Conservation (phyloP, 2,113 vertebrate species). For the Eublepharis macularius region DNA sequence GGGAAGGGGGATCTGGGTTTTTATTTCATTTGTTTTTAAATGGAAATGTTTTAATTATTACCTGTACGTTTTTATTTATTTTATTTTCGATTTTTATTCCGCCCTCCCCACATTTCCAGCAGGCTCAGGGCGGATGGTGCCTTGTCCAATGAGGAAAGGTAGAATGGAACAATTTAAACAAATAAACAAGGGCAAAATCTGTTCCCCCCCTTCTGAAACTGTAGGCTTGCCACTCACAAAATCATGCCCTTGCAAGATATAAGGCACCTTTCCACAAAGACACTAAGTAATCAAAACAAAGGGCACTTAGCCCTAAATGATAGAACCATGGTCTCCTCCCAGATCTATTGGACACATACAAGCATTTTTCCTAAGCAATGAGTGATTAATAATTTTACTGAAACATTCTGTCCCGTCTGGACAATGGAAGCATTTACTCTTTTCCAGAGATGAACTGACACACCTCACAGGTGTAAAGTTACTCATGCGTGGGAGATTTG, state of each 20-base stretch:
- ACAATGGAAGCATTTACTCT: slow-evolving; percentile 20
- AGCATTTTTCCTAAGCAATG: background rate
- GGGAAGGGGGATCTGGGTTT: too few relatives aligned
- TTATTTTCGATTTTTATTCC: too few relatives aligned
- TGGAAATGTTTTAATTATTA: too few relatives aligned
- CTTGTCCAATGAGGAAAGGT: too few relatives aligned
- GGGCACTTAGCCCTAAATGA: background rate
- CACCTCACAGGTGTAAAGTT: slow-evolving; percentile 32
- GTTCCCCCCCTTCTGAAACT: too few relatives aligned
- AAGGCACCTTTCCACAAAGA: background rate
- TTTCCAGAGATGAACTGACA: slow-evolving; percentile 12
- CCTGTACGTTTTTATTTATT: too few relatives aligned
- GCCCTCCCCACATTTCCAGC: too few relatives aligned
- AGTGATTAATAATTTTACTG: background rate
- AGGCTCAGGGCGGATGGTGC: too few relatives aligned
- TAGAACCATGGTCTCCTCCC: background rate
- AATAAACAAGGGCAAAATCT: too few relatives aligned
- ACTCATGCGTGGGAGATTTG: slow-evolving; percentile 1
- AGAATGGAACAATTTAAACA: too few relatives aligned
- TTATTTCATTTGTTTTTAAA: too few relatives aligned
- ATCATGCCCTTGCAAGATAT: background rate
- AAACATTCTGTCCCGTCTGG: slow-evolving; percentile 10
- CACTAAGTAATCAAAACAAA: background rate
- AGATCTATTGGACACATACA: background rate
- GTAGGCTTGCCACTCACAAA: too few relatives aligned